Evolutionary conservation across 2,888 invertebrate species (phyloP).

Genomic region (Prenolepis imparis): DNA sequence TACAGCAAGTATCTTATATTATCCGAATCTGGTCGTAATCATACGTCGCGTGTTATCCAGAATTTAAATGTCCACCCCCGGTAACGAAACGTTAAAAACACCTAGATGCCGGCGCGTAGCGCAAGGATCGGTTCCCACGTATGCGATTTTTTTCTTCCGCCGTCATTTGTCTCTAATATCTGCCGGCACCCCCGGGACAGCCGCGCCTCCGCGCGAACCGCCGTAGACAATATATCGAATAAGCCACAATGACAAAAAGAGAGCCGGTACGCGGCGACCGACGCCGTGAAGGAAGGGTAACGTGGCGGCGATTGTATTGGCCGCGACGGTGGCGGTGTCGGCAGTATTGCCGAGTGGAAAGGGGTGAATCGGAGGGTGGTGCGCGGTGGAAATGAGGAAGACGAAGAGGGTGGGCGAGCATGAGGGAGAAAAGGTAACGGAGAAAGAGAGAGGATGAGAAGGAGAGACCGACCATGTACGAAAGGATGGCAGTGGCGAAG

Average conservation of each 20-base stretch:
- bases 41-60: slow-evolving; percentile 23
- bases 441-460: slow-evolving; percentile 63
- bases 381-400: slow-evolving; percentile 64
- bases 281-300: slow-evolving; percentile 80
- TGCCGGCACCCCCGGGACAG: slow-evolving; percentile 75
- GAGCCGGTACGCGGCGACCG: slow-evolving; percentile 70
- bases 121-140: slow-evolving; percentile 79
- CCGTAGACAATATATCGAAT: slow-evolving; percentile 84
- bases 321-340: slow-evolving; percentile 73
- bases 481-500: slow-evolving; percentile 45
- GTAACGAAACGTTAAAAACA: slow-evolving; percentile 31
- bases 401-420: slow-evolving; percentile 63
- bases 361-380: slow-evolving; percentile 35
- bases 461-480: slow-evolving; percentile 38
- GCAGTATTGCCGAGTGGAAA: slow-evolving; percentile 64
- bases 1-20: neutral
- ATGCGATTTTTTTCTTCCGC: slow-evolving; percentile 82
- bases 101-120: slow-evolving; percentile 52
- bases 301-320: slow-evolving; percentile 61
- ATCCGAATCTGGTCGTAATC: slow-evolving; percentile 21
- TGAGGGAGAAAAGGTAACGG: slow-evolving; percentile 58
- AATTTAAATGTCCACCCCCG: slow-evolving; percentile 38
- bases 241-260: slow-evolving; percentile 85
- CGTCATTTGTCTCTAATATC: slow-evolving; percentile 86
- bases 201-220: slow-evolving; percentile 62